Evolutionary conservation across 2,797 vertebrate species (phyloP).

Genomic region (Antennarius maculatus): DNA sequence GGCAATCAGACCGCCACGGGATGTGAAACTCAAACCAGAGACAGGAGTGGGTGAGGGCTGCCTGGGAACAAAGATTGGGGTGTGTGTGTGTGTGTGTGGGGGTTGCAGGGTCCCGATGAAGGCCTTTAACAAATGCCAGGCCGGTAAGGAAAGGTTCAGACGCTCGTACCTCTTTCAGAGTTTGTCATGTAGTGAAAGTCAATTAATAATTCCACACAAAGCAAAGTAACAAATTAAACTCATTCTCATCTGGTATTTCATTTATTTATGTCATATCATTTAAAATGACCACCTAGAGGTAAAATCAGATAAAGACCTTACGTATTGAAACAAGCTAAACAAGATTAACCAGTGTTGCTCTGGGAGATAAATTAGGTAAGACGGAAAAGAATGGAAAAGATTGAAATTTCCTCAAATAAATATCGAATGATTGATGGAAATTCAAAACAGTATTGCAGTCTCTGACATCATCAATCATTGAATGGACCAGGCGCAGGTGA

Average conservation of each 20-base stretch:
- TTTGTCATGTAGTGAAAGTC: conserved; percentile 37
- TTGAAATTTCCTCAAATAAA: conserved; percentile 5
- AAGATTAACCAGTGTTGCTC: conserved; percentile 28
- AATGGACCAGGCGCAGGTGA: conserved; percentile 23
- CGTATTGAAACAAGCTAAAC: conserved; percentile 42
- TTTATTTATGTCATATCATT: conserved; percentile 53
- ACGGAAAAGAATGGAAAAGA: conserved; percentile 12
- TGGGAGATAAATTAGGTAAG: conserved; percentile 38
- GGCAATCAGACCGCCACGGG: conserved; percentile 79
- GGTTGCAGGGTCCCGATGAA: conserved; percentile 50
- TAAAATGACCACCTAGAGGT: conserved; percentile 32
- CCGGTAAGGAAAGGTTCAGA: conserved; percentile 54
- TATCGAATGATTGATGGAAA: conserved; percentile 35
- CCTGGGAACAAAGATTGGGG: conserved; percentile 62
- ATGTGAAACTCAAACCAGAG: conserved; percentile 83
- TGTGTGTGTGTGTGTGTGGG: too few relatives aligned
- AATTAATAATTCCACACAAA: conserved; percentile 59
- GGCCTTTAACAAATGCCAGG: conserved; percentile 72
- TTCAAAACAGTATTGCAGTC: conserved; percentile 30
- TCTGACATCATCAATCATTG: conserved; percentile 33
- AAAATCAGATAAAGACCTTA: conserved; percentile 46
- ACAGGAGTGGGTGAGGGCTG: conserved; percentile 55
- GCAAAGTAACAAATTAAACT: conserved; percentile 51
- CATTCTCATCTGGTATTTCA: conserved; percentile 53
- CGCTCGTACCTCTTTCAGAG: conserved; percentile 60